Percentiles rank a stretch among this genome's conserved stretches.
These are phyloP conservation scores for Tipula unca DNA, from an alignment of 2,888 invertebrate genomes.

Conservation along the genomic window DNA sequence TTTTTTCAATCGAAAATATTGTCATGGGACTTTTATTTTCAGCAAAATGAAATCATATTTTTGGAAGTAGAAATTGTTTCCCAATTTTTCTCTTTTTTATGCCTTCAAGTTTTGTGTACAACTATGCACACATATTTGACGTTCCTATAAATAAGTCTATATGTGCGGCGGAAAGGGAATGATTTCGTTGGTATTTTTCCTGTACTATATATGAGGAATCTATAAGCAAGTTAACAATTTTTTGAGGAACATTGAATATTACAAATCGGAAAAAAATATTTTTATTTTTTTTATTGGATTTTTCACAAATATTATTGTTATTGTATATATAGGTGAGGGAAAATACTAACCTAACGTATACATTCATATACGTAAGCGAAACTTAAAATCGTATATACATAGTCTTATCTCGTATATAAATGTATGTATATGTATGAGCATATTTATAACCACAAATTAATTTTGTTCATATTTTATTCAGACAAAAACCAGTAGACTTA, in stretches of 20 bases:
- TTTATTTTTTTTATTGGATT: not conserved
- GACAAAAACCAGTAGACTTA: not conserved
- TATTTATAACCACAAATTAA: not conserved
- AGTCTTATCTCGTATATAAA: not conserved
- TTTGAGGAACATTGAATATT: not conserved
- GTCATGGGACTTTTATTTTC: not conserved
- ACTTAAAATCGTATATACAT: not conserved
- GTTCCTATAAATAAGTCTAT: not conserved
- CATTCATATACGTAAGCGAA: too few species aligned
- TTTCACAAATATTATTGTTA: not conserved
- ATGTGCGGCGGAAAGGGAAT: not conserved
- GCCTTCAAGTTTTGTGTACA: not conserved
- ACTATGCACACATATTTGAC: too few species aligned
- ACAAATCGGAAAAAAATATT: not conserved
- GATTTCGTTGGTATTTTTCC: not conserved
- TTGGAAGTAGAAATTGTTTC: not conserved
- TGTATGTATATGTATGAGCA: too few species aligned
- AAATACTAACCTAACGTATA: not conserved
- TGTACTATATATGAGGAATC: too few species aligned
- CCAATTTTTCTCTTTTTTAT: not conserved
- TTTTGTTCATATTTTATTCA: not conserved
- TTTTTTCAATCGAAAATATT: not conserved
- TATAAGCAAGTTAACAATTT: not conserved
- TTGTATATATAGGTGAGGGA: not conserved
- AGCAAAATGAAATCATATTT: not conserved